These are phyloP conservation scores for Idris sp. DNA, from an alignment of 1,140 invertebrate species.

Conservation along the genomic window DNA sequence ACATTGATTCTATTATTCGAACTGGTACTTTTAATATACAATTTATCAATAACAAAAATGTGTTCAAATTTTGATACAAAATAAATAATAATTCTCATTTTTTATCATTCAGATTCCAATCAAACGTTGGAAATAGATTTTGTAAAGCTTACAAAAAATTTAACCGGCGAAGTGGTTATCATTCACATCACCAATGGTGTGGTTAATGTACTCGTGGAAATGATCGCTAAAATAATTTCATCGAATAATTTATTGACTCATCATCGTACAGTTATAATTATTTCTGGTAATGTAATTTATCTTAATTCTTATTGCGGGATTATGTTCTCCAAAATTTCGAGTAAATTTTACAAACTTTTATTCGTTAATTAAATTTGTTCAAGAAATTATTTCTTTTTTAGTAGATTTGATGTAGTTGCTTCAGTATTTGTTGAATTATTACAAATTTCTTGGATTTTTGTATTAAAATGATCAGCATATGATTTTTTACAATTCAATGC, in stretches of 20 bases:
- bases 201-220: conserved; percentile 62
- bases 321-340: too few species aligned
- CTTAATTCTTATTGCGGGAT: too few species aligned
- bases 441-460: too few species aligned
- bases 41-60: not conserved
- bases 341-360: too few species aligned
- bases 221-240: conserved; percentile 65
- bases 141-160: conserved; percentile 61
- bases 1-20: conserved; percentile 69
- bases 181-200: conserved; percentile 74
- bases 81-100: too few species aligned
- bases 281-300: conserved; percentile 63
- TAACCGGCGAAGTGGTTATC: conserved; percentile 68
- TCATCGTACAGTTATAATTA: conserved; percentile 70
- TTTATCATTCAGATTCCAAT: conserved; percentile 68
- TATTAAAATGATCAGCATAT: too few species aligned
- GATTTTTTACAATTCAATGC: too few species aligned
- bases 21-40: conserved; percentile 61
- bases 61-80: too few species aligned
- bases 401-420: too few species aligned
- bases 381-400: too few species aligned
- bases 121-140: conserved; percentile 68
- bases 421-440: too few species aligned
- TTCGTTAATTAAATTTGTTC: too few species aligned
- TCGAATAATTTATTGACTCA: conserved; percentile 60